These are phyloP conservation scores for Babyrousa celebensis DNA, from an alignment of 2,797 vertebrate species.

Conservation along the genomic window DNA sequence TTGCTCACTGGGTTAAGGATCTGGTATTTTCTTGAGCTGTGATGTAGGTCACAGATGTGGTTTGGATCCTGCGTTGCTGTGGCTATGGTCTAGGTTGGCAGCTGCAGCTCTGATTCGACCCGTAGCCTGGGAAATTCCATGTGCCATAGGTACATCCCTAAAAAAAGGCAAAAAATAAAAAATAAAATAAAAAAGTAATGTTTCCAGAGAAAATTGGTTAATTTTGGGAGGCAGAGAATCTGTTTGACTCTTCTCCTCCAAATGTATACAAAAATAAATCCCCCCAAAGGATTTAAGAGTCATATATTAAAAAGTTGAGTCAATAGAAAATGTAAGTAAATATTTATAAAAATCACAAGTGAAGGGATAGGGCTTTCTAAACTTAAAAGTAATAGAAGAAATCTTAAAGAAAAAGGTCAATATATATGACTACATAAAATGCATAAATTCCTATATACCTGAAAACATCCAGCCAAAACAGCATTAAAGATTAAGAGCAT, in stretches of 20 bases:
- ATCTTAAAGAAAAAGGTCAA: neutral
- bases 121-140: no score
- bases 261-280: conserved; percentile 32
- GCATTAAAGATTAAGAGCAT: conserved; percentile 7
- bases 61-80: no score
- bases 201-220: conserved; percentile 20
- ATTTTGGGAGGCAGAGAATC: conserved; percentile 32
- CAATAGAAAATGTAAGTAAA: neutral
- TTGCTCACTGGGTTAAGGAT: no score
- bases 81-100: no score
- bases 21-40: no score
- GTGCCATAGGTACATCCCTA: no score
- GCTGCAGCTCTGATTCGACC: no score
- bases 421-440: conserved; percentile 51
- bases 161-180: no score
- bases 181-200: neutral
- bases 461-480: conserved; percentile 11
- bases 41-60: no score
- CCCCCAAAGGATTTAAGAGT: neutral
- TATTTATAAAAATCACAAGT: conserved; percentile 13
- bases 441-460: neutral
- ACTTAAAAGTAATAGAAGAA: conserved; percentile 37
- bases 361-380: neutral
- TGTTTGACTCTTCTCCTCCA: conserved; percentile 42
- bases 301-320: conserved; percentile 4